A percentile compares a stretch with the other conserved stretches of the same genome.
phyloP scores from a whole-genome alignment of 1,140 invertebrate genomes.

The Babylonia areolata region DNA sequence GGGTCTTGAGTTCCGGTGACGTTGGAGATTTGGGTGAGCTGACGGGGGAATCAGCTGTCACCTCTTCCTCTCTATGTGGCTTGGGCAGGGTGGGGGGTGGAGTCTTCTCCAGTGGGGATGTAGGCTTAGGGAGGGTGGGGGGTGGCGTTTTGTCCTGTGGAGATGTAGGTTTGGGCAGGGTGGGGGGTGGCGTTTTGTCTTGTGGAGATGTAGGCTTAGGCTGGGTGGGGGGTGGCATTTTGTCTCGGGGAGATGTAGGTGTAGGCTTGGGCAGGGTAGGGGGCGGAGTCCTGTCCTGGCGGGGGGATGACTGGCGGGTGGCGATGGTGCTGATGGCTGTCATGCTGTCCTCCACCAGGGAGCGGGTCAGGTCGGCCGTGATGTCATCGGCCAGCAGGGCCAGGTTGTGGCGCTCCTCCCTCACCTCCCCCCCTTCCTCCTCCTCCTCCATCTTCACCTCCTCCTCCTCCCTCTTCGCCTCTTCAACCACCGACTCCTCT shows the following conservation, averaged over 20 bases:
- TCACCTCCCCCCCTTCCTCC: too few species aligned
- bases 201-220: neutral
- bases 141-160: conserved; percentile 46
- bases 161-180: conserved; percentile 25
- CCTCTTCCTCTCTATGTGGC: too few species aligned
- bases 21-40: too few species aligned
- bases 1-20: conserved; percentile 37
- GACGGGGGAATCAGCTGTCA: too few species aligned
- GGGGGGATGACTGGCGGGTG: conserved; percentile 43
- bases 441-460: conserved; percentile 18
- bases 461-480: conserved; percentile 52
- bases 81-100: conserved; percentile 34
- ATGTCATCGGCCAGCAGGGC: conserved; percentile 57
- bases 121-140: conserved; percentile 9
- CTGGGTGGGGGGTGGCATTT: too few species aligned
- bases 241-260: neutral
- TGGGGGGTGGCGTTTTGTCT: neutral
- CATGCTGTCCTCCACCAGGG: conserved; percentile 61
- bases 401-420: neutral
- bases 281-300: conserved; percentile 45
- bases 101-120: neutral
- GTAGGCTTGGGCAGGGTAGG: conserved; percentile 23
- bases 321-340: conserved; percentile 56
- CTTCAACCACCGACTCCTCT: too few species aligned
- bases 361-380: conserved; percentile 59